phyloP scores from a whole-genome alignment of 2,888 invertebrate species.

The Cryptocheilus praepositus region DNA sequence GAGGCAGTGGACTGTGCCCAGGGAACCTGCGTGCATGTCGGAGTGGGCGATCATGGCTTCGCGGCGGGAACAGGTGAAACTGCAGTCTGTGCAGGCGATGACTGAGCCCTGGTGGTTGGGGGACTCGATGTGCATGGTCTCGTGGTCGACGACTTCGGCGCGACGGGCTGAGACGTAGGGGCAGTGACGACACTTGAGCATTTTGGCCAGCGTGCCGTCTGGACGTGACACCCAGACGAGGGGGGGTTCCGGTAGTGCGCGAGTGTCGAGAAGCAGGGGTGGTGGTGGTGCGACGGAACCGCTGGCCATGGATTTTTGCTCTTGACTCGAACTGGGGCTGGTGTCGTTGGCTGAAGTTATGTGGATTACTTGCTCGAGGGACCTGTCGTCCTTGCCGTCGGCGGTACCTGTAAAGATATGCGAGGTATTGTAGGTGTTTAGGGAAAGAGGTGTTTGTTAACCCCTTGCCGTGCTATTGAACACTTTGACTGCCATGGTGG shows the following conservation, averaged over 20 bases:
- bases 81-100: slow-evolving; percentile 85
- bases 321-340: slow-evolving; percentile 30
- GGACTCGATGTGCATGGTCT: slow-evolving; percentile 83
- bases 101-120: slow-evolving; percentile 76
- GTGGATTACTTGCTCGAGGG: slow-evolving; percentile 52
- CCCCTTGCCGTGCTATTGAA: no score
- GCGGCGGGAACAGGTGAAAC: slow-evolving; percentile 85
- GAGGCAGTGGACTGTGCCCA: slow-evolving; percentile 83
- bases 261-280: slow-evolving; percentile 73
- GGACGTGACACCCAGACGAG: slow-evolving; percentile 85
- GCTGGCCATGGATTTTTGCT: slow-evolving; percentile 49
- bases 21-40: slow-evolving; percentile 84
- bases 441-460: neutral
- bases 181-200: slow-evolving; percentile 90
- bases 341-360: slow-evolving; percentile 40
- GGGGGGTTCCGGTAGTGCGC: slow-evolving; percentile 80
- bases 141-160: slow-evolving; percentile 88
- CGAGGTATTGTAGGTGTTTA: no score
- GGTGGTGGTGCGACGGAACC: slow-evolving; percentile 55
- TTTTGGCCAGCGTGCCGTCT: slow-evolving; percentile 84
- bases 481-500: no score
- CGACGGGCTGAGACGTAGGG: slow-evolving; percentile 89
- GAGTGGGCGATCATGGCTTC: slow-evolving; percentile 83
- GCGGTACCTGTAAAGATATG: slow-evolving; percentile 26
- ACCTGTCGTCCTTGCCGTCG: slow-evolving; percentile 47